Evolutionary conservation across 30 jellyfish, hydroid and myxozoan genomes (phyloP).

Genomic region (Cassiopea andromeda): DNA sequence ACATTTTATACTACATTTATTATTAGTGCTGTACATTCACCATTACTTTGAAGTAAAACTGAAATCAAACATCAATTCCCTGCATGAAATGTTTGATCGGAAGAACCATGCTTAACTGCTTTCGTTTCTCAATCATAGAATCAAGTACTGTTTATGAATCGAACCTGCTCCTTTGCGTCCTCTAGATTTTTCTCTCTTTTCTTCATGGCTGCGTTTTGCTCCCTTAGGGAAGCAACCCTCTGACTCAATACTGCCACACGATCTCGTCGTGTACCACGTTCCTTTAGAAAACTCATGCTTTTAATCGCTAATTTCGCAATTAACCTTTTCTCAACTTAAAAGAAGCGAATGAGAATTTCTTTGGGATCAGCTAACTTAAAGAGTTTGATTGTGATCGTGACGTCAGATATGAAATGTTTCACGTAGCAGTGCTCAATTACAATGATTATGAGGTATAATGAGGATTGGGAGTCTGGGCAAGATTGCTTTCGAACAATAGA

Average conservation of each 20-base stretch:
- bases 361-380: background rate
- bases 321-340: background rate
- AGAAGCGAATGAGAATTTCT: background rate
- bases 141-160: background rate
- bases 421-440: too few relatives aligned
- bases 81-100: background rate
- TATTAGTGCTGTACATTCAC: background rate
- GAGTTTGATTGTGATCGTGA: background rate
- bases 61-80: background rate
- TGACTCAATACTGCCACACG: background rate
- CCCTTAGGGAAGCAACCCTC: background rate
- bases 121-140: background rate
- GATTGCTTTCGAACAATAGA: too few relatives aligned
- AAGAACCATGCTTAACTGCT: background rate
- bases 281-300: background rate
- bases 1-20: too few relatives aligned
- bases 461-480: too few relatives aligned
- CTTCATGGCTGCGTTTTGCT: background rate
- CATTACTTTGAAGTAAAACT: background rate
- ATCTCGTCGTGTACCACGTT: background rate
- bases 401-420: too few relatives aligned
- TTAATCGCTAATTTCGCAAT: background rate
- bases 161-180: background rate
- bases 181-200: background rate
- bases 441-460: too few relatives aligned